Evolutionary conservation across 2,888 invertebrate genomes (phyloP).

Genomic region (Orthosia gothica): DNA sequence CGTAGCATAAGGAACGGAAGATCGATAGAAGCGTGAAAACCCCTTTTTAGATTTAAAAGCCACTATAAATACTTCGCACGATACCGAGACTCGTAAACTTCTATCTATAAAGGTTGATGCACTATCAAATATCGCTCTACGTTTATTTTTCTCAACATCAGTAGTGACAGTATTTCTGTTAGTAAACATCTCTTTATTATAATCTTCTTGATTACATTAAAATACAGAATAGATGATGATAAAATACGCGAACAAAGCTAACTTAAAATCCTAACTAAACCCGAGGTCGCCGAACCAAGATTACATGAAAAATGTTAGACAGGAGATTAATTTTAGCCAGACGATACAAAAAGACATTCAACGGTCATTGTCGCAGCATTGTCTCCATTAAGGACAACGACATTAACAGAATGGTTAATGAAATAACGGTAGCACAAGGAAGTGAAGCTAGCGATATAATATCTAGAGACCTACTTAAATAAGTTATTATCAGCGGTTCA

Average conservation of each 20-base stretch:
- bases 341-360: conserved; percentile 52
- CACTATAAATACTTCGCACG: conserved; percentile 62
- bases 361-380: conserved; percentile 49
- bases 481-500: conserved; percentile 69
- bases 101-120: conserved; percentile 63
- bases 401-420: conserved; percentile 61
- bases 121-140: conserved; percentile 53
- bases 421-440: conserved; percentile 61
- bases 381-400: conserved; percentile 55
- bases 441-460: conserved; percentile 63
- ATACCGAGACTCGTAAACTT: conserved; percentile 57
- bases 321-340: conserved; percentile 38
- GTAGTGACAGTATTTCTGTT: conserved; percentile 22
- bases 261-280: conserved; percentile 30
- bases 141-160: conserved; percentile 28
- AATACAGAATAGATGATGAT: conserved; percentile 3
- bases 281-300: conserved; percentile 34
- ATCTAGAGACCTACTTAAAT: conserved; percentile 66
- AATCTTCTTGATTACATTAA: conserved; percentile 13
- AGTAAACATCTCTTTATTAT: conserved; percentile 20
- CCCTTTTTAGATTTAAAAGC: conserved; percentile 66
- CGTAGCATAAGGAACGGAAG: conserved; percentile 46
- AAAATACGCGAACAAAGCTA: conserved; percentile 33
- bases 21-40: conserved; percentile 60
- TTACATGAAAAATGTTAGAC: conserved; percentile 32